These are phyloP conservation scores for Plotosus lineatus DNA, from an alignment of 2,113 vertebrate species.

Conservation along the genomic window DNA sequence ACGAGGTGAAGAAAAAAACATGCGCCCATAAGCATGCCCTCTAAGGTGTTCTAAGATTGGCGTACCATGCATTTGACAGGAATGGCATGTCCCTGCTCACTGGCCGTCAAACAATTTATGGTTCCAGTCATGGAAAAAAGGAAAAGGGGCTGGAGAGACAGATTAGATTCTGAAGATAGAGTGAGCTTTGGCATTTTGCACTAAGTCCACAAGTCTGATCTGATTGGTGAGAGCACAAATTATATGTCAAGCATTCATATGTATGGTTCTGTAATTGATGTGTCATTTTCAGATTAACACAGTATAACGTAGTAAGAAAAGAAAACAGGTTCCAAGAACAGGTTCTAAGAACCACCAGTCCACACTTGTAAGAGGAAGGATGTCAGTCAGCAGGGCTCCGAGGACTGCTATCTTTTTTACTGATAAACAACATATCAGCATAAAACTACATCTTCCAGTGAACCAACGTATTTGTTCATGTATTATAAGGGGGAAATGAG, in stretches of 20 bases:
- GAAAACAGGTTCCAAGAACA: background rate
- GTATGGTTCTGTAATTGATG: background rate
- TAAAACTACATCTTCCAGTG: background rate
- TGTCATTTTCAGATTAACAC: background rate
- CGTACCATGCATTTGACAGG: background rate
- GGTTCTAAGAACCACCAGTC: slow-evolving; percentile 6
- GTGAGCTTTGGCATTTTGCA: slow-evolving; percentile 9
- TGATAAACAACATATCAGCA: background rate
- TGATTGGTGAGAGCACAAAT: background rate
- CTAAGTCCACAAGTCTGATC: background rate
- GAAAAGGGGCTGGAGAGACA: slow-evolving; percentile 46
- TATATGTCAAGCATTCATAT: background rate
- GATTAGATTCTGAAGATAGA: background rate
- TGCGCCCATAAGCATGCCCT: background rate
- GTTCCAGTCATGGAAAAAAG: slow-evolving; percentile 44
- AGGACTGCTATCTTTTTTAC: background rate
- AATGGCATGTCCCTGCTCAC: slow-evolving; percentile 42
- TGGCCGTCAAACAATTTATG: slow-evolving; percentile 55
- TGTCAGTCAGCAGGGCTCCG: slow-evolving; percentile 9
- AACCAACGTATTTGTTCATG: background rate
- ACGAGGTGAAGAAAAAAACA: background rate
- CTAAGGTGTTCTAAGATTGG: slow-evolving; percentile 21
- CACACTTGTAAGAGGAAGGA: background rate
- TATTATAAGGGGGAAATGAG: background rate
- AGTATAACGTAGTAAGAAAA: background rate